Percentiles rank a stretch among this genome's conserved stretches.
These are phyloP conservation scores for Orius insidiosus DNA, from an alignment of 1,140 invertebrate genomes.

Conservation along the genomic window DNA sequence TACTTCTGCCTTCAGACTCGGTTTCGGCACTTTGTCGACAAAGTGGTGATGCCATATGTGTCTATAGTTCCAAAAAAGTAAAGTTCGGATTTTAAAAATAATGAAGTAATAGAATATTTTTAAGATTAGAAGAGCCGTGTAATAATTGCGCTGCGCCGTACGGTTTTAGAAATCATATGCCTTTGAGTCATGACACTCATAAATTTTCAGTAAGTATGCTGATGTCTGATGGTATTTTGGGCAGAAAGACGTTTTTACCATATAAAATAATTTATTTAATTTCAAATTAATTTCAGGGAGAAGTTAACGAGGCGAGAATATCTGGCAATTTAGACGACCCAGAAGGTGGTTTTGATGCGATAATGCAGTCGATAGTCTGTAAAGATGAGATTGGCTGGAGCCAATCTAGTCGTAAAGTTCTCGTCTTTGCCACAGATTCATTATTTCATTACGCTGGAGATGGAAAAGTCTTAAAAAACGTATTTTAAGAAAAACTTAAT, in stretches of 20 bases:
- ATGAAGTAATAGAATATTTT: background rate
- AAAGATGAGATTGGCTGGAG: conserved; percentile 73
- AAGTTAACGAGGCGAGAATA: conserved; percentile 59
- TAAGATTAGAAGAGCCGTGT: conserved; percentile 20
- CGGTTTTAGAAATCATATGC: conserved; percentile 30
- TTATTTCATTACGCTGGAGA: conserved; percentile 97
- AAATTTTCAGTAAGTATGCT: conserved; percentile 25
- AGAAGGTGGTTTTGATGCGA: conserved; percentile 97
- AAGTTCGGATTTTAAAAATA: conserved; percentile 22
- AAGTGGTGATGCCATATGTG: conserved; percentile 95
- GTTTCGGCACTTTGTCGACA: conserved; percentile 99
- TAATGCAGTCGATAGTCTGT: conserved; percentile 96
- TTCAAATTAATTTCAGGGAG: conserved; percentile 30
- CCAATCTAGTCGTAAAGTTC: conserved; percentile 71
- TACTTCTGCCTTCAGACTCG: conserved; percentile 84
- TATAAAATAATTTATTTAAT: too few species aligned
- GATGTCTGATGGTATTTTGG: too few species aligned
- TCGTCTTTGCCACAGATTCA: conserved; percentile 96
- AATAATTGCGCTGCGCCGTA: conserved; percentile 28
- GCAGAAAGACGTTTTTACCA: too few species aligned
- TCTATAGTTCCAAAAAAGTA: conserved; percentile 58
- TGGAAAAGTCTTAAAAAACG: conserved; percentile 40
- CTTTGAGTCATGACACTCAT: conserved; percentile 25
- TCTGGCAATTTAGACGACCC: conserved; percentile 96
- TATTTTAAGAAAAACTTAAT: background rate